A percentile compares a stretch with the other conserved stretches of the same genome.
These are phyloP conservation scores for Fundulus diaphanus DNA, from an alignment of 2,797 vertebrate genomes.

Conservation along the genomic window DNA sequence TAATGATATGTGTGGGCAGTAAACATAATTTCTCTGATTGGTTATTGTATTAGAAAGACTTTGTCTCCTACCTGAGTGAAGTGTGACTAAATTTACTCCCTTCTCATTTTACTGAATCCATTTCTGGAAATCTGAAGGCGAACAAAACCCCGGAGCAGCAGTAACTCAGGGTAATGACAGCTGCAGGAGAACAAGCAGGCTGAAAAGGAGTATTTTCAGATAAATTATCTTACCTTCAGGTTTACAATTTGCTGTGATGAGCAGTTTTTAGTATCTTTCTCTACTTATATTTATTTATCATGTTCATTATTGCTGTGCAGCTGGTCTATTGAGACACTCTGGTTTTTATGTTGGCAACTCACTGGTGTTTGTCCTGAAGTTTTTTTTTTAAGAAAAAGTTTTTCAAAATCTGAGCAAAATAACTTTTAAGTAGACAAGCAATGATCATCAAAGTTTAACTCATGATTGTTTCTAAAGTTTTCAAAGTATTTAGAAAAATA, in stretches of 20 bases:
- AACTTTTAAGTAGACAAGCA: not conserved
- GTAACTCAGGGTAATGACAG: not conserved
- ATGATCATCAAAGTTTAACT: no score
- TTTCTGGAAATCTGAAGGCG: not conserved
- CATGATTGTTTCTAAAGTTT: not conserved
- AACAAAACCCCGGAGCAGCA: not conserved
- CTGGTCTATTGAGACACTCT: not conserved
- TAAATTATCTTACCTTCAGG: not conserved
- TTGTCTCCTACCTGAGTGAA: constrained; percentile 9
- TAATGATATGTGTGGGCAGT: constrained; percentile 20
- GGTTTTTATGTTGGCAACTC: not conserved
- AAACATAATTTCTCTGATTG: constrained; percentile 49
- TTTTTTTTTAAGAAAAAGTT: not conserved
- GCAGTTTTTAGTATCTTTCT: not conserved
- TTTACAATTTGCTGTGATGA: not conserved
- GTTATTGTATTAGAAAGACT: constrained; percentile 53
- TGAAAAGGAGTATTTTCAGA: not conserved
- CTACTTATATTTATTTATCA: not conserved
- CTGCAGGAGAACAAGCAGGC: not conserved
- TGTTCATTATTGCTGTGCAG: not conserved
- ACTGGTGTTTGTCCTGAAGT: not conserved
- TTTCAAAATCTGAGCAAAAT: no score
- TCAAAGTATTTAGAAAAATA: not conserved
- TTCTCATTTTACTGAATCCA: not conserved
- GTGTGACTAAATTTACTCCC: not conserved